Conservation (phyloP, 2,113 vertebrate species). For the Vulpes lagopus region DNA sequence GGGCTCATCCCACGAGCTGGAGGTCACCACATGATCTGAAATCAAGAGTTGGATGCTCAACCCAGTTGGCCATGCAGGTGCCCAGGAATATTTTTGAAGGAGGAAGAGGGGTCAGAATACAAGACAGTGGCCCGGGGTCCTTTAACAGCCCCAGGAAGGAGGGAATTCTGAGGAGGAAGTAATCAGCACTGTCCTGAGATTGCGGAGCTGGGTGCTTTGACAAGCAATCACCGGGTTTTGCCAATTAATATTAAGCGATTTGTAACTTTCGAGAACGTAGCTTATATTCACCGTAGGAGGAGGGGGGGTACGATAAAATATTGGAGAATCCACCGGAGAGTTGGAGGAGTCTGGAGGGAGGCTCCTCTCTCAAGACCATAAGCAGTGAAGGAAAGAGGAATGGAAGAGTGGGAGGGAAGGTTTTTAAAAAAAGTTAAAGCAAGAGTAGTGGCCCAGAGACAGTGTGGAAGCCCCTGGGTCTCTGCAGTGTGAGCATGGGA, state of each 20-base stretch:
- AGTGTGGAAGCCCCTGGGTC: neutral
- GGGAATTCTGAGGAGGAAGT: neutral
- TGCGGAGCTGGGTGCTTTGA: neutral
- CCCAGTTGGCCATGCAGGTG: neutral
- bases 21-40: neutral
- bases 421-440: neutral
- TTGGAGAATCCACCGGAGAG: neutral
- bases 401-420: neutral
- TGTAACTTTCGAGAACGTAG: neutral
- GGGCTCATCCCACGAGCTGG: neutral
- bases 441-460: neutral
- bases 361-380: neutral
- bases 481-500: slow-evolving; percentile 63
- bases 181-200: neutral
- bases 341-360: neutral
- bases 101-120: neutral
- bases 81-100: neutral
- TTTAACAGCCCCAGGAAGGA: neutral
- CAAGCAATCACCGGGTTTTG: neutral
- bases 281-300: neutral
- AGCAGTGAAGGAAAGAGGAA: neutral
- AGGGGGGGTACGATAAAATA: neutral
- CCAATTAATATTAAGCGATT: neutral
- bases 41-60: neutral
- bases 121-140: neutral